phyloP scores from a whole-genome alignment of 2,888 invertebrate species.

The Lepeophtheirus nordmannii region DNA sequence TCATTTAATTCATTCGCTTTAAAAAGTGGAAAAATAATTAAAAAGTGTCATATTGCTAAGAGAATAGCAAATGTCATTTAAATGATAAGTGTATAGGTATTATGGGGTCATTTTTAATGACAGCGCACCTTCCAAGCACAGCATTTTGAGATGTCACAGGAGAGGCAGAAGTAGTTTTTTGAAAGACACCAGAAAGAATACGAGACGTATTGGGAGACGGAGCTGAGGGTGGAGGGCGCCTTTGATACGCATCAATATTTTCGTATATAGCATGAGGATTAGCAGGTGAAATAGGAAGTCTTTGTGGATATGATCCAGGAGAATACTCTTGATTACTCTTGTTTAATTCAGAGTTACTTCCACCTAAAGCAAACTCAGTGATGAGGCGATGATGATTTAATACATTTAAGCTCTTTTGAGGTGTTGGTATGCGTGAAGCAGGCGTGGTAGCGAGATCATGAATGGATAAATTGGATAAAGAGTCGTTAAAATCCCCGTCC shows the following conservation, averaged over 20 bases:
- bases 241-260: slow-evolving; percentile 8
- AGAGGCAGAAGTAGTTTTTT: not conserved
- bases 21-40: no score
- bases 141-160: no score
- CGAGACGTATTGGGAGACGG: not conserved
- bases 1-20: no score
- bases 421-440: not conserved
- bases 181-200: slow-evolving; percentile 5
- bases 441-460: not conserved
- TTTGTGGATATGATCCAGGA: not conserved
- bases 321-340: not conserved
- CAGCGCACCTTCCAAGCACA: no score
- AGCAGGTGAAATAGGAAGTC: not conserved
- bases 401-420: not conserved
- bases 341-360: not conserved
- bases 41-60: no score
- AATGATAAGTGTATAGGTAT: no score
- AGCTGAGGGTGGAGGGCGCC: not conserved
- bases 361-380: not conserved
- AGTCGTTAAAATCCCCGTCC: not conserved
- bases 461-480: slow-evolving; percentile 2
- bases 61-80: no score
- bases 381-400: not conserved
- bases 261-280: slow-evolving; percentile 11
- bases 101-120: no score